Percentiles rank a stretch among this genome's conserved stretches.
Conservation (phyloP, 2,113 vertebrate species). For the Arizona elegans region DNA sequence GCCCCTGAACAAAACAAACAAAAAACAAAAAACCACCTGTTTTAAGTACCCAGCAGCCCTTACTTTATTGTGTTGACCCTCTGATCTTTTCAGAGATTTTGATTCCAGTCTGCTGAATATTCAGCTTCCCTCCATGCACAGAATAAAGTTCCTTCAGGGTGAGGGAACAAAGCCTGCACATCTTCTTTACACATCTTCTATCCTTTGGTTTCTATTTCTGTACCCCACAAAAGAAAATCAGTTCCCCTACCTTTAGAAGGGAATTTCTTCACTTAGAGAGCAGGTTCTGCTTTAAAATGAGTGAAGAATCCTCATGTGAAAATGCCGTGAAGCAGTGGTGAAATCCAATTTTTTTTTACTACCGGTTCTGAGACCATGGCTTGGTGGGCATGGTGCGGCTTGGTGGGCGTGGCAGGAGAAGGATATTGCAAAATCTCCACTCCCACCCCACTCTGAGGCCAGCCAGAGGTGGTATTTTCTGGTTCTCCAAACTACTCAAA, state of each 20-base stretch:
- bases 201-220: not conserved
- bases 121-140: not conserved
- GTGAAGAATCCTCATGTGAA: not conserved
- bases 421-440: too few relatives aligned
- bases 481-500: too few relatives aligned
- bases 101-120: not conserved
- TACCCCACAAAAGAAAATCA: not conserved
- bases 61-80: not conserved
- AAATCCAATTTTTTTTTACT: too few relatives aligned
- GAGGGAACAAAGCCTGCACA: too few relatives aligned
- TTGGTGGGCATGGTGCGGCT: too few relatives aligned
- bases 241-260: not conserved
- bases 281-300: not conserved
- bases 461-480: too few relatives aligned
- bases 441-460: too few relatives aligned
- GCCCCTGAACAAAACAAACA: not conserved
- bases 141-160: not conserved
- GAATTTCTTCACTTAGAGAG: not conserved
- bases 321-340: not conserved
- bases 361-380: too few relatives aligned
- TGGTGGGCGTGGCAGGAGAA: too few relatives aligned
- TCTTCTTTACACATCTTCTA: not conserved
- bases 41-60: not conserved
- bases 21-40: too few relatives aligned
- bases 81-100: not conserved